Evolutionary conservation across 2,888 invertebrate genomes (phyloP).

Genomic region (Orthosia gracilis): DNA sequence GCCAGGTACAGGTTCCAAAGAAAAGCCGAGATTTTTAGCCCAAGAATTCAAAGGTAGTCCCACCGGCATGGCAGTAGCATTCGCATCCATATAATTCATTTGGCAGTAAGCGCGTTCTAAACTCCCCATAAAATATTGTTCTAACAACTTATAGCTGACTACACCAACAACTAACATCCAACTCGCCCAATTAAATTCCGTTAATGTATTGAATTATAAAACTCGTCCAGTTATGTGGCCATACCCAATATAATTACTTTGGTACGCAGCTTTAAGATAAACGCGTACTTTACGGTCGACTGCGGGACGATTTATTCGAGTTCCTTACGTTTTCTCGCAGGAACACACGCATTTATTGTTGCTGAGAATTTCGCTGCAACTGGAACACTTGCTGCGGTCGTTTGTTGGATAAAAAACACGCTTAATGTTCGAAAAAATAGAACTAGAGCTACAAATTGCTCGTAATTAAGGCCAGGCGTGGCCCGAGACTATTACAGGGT

Average conservation of each 20-base stretch:
- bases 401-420: constrained; percentile 34
- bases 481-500: constrained; percentile 67
- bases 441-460: constrained; percentile 62
- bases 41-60: not conserved
- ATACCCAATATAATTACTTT: constrained; percentile 47
- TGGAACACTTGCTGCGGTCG: constrained; percentile 21
- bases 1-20: not conserved
- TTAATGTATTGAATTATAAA: constrained; percentile 61
- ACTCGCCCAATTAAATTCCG: constrained; percentile 52
- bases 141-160: constrained; percentile 33
- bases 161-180: constrained; percentile 35
- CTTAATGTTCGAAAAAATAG: constrained; percentile 47
- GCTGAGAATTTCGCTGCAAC: constrained; percentile 32
- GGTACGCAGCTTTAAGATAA: constrained; percentile 49
- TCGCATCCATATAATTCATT: constrained; percentile 4
- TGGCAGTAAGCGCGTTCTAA: constrained; percentile 6
- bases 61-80: no score
- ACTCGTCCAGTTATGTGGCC: constrained; percentile 50
- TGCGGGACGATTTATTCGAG: constrained; percentile 50
- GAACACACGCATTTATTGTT: constrained; percentile 33
- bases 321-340: constrained; percentile 28
- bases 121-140: constrained; percentile 37
- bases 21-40: not conserved
- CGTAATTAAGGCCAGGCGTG: constrained; percentile 69
- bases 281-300: constrained; percentile 47